Base-by-base conservation (phyloP, 2,888 invertebrate species). In the Synanthedon formicaeformis region DNA sequence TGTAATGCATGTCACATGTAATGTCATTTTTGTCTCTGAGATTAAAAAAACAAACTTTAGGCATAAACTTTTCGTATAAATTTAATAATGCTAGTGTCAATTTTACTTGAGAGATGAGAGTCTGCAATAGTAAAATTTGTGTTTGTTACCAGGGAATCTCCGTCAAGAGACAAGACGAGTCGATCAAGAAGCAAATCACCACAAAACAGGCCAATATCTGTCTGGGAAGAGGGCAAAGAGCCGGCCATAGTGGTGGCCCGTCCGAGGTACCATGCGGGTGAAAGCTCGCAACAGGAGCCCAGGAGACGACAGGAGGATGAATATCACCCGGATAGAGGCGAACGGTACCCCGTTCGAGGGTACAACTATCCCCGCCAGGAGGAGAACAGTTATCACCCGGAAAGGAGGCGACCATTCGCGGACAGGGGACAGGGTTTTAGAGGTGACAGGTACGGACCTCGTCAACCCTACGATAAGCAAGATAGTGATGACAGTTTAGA, bases 141-240 rank as follows among this genome's bases (percentile, higher is more conserved):
- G 23, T 1, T 50, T 48, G 11, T 45, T 50, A 58, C 52, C 69
- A 85, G 85, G 59, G 74, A 73, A 40, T 82, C 85, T 0, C 68
- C 68, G 18, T 55, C 66, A 5, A 62, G 63, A 3, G 82, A 77
- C 4, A 76, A 69, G 1, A 62, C 61, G 52, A 78, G 74, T 51
- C 65, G 66, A 23, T 79, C 84, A 0, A 73, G 73, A 51, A 82
- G 80, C 50, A 65, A 61, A 1, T 75, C 83, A 2, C 81, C 77
- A 0, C 67, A 68, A 52, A 73, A 34, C 10, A 34, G 72, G 1
- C 14, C n/a, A 6, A 67, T 75, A 48, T 77, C 79, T 1, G 72
- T 77, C 2, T 78, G 81, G 81, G 81, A 81, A 52, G 59, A 61
- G 0, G 63, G 65, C 56, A 63, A 66, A 50, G 68, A 70, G 3